These are phyloP conservation scores for Cyclargus thomasi DNA, from an alignment of 1,140 invertebrate species.

Conservation along the genomic window DNA sequence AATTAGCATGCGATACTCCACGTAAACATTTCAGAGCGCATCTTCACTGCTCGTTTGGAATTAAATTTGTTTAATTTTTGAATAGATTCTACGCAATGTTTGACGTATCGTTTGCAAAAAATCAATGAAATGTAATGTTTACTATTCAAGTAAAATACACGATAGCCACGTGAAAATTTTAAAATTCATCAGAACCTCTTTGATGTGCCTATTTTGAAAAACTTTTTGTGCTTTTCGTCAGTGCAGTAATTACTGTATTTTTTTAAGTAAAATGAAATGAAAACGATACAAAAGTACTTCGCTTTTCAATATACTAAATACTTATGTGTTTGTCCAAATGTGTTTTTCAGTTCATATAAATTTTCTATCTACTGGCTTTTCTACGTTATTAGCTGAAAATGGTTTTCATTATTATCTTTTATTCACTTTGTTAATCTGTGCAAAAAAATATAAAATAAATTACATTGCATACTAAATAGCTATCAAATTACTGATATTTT, in stretches of 20 bases:
- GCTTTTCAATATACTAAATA: no score
- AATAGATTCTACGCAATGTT: not conserved
- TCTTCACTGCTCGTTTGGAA: not conserved
- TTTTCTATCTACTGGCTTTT: no score
- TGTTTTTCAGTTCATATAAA: no score
- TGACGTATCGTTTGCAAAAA: not conserved
- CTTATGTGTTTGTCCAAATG: no score
- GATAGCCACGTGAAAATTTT: not conserved
- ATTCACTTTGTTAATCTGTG: no score
- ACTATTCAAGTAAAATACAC: not conserved
- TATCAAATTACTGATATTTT: no score
- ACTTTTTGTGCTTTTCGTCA: not conserved
- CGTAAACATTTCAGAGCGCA: not conserved
- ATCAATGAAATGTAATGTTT: not conserved
- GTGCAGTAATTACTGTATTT: not conserved
- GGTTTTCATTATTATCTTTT: no score
- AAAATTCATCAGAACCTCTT: not conserved
- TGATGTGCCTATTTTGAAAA: not conserved
- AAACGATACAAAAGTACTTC: no score
- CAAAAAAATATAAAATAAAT: no score
- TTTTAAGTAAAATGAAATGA: no score
- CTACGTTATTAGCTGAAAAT: no score
- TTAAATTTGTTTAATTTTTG: not conserved
- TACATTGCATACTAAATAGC: no score
- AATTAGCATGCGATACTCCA: not conserved